Evolutionary conservation across 1,140 invertebrate genomes (phyloP).

Genomic region (Drosophila rufa): DNA sequence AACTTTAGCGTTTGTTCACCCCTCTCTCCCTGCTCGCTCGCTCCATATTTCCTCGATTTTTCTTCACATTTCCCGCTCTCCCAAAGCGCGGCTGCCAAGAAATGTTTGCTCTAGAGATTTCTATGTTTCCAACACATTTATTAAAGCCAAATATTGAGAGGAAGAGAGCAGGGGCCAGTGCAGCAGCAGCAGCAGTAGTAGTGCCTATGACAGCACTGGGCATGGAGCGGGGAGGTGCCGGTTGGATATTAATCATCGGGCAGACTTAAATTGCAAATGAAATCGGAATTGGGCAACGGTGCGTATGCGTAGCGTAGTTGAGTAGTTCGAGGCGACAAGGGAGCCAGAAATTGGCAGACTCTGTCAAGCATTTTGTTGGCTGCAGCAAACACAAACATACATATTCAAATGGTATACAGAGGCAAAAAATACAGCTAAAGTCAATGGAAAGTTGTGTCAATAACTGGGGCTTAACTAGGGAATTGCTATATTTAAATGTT

Average conservation of each 20-base stretch:
- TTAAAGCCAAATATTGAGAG: conserved; percentile 47
- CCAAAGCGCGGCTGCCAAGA: conserved; percentile 44
- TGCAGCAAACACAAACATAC: conserved; percentile 53
- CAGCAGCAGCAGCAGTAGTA: conserved; percentile 4
- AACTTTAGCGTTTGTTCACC: conserved; percentile 33
- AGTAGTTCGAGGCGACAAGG: conserved; percentile 49
- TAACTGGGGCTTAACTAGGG: no score
- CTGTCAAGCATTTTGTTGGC: conserved; percentile 57
- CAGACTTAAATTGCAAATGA: conserved; percentile 61
- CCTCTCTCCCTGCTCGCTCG: not conserved
- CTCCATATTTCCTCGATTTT: conserved; percentile 19
- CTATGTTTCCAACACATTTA: conserved; percentile 55
- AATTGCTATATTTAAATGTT: not conserved
- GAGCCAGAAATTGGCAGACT: conserved; percentile 55
- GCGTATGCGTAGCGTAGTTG: conserved; percentile 58
- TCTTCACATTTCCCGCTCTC: conserved; percentile 9
- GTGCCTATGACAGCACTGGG: conserved; percentile 36
- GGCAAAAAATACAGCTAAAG: not conserved
- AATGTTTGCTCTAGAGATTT: conserved; percentile 54
- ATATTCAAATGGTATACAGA: conserved; percentile 31
- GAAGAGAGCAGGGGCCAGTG: conserved; percentile 10
- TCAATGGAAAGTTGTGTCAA: no score
- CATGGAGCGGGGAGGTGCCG: conserved; percentile 7
- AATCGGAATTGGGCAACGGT: conserved; percentile 58
- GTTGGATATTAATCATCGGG: conserved; percentile 53